Base-by-base conservation (phyloP, 2,113 vertebrate genomes). In the Nesogale talazaci region DNA sequence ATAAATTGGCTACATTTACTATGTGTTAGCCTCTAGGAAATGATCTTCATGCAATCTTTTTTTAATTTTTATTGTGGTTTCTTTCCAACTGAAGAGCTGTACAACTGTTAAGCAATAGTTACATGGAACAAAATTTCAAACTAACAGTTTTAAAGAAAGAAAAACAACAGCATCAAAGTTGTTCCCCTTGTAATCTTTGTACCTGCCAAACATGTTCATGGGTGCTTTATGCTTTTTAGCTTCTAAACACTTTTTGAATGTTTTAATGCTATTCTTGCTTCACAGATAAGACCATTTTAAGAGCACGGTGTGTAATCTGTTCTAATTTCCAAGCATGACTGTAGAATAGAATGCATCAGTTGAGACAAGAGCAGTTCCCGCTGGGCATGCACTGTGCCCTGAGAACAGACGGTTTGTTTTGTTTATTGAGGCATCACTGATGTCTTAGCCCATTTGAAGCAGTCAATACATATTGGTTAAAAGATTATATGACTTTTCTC, bases 1-100 rank as follows among this genome's bases (percentile, higher is more conserved):
- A 94, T 96, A 96, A 97, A 91, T 23, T 90, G 90, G 69, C n/a
- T 72, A 83, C 42, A 82, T 95, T 97, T 96, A 88, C 57, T 96
- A 91, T 40, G 29, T 92, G 77, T 89, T 97, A 87, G 63, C 78
- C 23, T 85, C 63, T n/a, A 65, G 88, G 75, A 94, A 96, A 86
- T 65, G 38, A 89, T 86, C 91, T 77, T 75, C 84, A 75, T 92
- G 86, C 90, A 94, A 96, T 91, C 65, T 92, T 34, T 63, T 94
- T 95, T 92, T n/a, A n/a, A 25, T 81, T 79, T 23, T 22, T 75
- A 87, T 83, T 96, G 1, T 90, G 72, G 52, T 56, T 75, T 78
- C 34, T 5, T 78, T 80, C 25, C 40, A 94, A 36, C 84, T 90
- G 63, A 97, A 79, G 23, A 65, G 76, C 46, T 52, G 46, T 52